These are phyloP conservation scores for Dolichoris vasculosae DNA, from an alignment of 1,140 invertebrate species.

Conservation along the genomic window DNA sequence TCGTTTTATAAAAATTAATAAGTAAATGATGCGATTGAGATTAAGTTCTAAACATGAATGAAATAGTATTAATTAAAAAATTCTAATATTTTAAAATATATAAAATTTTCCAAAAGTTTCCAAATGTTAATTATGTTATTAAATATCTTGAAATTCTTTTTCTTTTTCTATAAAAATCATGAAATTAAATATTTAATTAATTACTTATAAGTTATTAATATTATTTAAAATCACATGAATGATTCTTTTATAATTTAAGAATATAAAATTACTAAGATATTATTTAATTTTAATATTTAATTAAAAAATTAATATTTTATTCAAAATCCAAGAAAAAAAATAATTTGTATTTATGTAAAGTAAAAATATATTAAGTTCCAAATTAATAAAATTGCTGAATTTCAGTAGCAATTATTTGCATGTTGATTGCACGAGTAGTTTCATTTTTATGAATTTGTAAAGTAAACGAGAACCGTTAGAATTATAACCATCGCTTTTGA, in stretches of 20 bases:
- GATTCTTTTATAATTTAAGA: neutral
- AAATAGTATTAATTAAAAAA: too few relatives aligned
- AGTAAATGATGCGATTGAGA: too few relatives aligned
- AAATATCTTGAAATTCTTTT: too few relatives aligned
- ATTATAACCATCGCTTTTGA: slow-evolving; percentile 72
- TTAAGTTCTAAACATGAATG: too few relatives aligned
- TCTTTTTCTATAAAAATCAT: too few relatives aligned
- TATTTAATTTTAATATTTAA: neutral
- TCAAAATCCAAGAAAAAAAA: neutral
- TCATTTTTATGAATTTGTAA: slow-evolving; percentile 58
- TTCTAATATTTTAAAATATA: too few relatives aligned
- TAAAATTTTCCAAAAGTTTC: too few relatives aligned
- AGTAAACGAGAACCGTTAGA: slow-evolving; percentile 66
- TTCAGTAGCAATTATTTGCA: slow-evolving; percentile 55
- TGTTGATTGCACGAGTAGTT: slow-evolving; percentile 59
- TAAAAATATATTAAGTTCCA: neutral
- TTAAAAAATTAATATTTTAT: neutral
- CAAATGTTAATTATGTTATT: too few relatives aligned
- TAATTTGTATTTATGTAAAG: neutral
- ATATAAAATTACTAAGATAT: neutral
- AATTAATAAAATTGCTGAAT: slow-evolving; percentile 5
- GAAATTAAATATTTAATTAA: too few relatives aligned
- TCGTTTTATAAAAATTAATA: neutral
- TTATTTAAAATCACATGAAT: neutral
- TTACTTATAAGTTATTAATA: neutral